Base-by-base conservation (phyloP, 2,797 vertebrate genomes). In the Orestias chungarensis region DNA sequence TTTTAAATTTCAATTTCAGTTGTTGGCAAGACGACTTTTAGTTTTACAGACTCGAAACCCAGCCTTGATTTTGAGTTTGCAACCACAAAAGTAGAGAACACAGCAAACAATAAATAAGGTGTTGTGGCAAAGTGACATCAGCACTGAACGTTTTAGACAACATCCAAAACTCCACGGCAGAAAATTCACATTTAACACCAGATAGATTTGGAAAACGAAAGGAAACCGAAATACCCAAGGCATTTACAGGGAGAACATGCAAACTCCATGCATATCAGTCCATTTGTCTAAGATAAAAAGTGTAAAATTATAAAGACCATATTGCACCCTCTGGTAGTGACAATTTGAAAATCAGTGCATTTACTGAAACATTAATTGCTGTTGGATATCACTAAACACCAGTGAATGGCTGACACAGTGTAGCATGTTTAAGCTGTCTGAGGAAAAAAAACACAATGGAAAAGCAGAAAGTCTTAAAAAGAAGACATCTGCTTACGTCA, bases 401-500 rank as follows among this genome's bases (percentile, higher is more conserved):
- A 15, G 52, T 54, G 12, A 0, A 54, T 29, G 4, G 29, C 54
- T 55, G 54, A 31, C 27, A 55, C 14, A 18, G 29, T 55, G 17
- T 10, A 57, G 54, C 15, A 29, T 54, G 52, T 54, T 54, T 54
- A 27, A 57, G 25, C 29, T 57, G 54, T 20, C 2, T 33, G 29
- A 57, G 29, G 2, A 57, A 57, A n/a, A 25, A 31, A 55, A 31
- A 55, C 52, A 18, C 14, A 55, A 18, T n/a, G n/a, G 6, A 31
- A 18, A 31, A 31, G 31, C 66, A 61, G 49, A 54, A 23, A 59
- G 18, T 33, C 15, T 46, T 64, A 73, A 23, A 74, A 43, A 69
- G 71, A 17, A 74, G 44, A 77, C 74, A 84, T 82, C 80, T 79
- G 84, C 71, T 77, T 25, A 66, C 49, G 78, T 66, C 74, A 79